A percentile compares a stretch with the other conserved stretches of the same genome.
Conservation (phyloP, 2,797 vertebrate species). For the Rhabdophis nuchalis region DNA sequence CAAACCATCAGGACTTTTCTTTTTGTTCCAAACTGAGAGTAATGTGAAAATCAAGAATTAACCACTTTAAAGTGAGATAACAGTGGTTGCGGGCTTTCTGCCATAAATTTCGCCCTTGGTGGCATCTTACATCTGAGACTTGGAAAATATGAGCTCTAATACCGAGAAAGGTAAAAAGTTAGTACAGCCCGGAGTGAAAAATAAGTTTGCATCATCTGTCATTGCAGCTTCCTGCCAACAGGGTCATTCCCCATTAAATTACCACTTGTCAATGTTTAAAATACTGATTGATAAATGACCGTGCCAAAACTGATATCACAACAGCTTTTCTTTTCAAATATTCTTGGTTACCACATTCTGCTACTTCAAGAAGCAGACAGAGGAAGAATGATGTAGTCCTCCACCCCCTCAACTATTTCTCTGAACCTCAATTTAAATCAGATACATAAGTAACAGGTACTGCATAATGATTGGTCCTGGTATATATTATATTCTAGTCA, state of each 20-base stretch:
- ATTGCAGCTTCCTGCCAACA: conserved; percentile 91
- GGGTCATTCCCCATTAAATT: conserved; percentile 97
- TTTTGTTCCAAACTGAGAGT: not conserved
- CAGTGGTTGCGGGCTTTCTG: conserved; percentile 67
- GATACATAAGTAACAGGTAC: conserved; percentile 72
- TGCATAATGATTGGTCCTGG: conserved; percentile 59
- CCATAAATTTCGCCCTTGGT: conserved; percentile 72
- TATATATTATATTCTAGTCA: conserved; percentile 67
- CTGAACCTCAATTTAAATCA: conserved; percentile 69
- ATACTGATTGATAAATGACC: conserved; percentile 96
- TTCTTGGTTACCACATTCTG: conserved; percentile 72
- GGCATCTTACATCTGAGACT: conserved; percentile 74
- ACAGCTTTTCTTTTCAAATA: conserved; percentile 78
- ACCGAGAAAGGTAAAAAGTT: conserved; percentile 77
- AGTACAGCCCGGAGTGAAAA: conserved; percentile 82
- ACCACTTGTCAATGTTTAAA: conserved; percentile 96
- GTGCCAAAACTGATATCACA: conserved; percentile 86
- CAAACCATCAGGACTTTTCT: conserved; percentile 8
- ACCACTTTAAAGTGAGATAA: conserved; percentile 52
- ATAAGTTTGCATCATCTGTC: conserved; percentile 97
- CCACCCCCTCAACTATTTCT: conserved; percentile 43
- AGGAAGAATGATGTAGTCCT: conserved; percentile 23
- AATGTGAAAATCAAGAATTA: conserved; percentile 63
- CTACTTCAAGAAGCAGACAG: conserved; percentile 70
- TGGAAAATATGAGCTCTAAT: conserved; percentile 74